Percentiles rank a stretch among this genome's conserved stretches.
Evolutionary conservation across 2,888 invertebrate genomes (phyloP).

Genomic region (Trisateles emortualis): DNA sequence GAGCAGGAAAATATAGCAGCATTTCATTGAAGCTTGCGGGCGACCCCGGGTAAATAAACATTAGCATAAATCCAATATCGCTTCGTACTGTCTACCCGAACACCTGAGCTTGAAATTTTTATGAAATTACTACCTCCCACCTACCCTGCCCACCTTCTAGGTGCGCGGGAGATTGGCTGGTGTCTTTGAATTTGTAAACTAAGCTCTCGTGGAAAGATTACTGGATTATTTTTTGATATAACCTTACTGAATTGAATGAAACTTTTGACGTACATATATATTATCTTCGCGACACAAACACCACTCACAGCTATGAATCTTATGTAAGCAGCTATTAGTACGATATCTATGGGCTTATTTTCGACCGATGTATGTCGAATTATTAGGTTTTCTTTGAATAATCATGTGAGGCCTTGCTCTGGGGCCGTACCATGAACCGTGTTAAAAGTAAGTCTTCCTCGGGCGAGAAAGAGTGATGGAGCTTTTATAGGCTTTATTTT

Average conservation of each 20-base stretch:
- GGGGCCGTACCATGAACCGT: too few species aligned
- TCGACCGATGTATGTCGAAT: conserved; percentile 14
- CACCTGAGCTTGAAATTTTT: conserved; percentile 67
- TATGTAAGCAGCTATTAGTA: conserved; percentile 23
- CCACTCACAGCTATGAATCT: conserved; percentile 8
- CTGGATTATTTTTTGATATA: conserved; percentile 1
- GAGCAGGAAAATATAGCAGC: conserved; percentile 31
- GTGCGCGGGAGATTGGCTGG: conserved; percentile 4
- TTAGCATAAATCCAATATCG: conserved; percentile 84
- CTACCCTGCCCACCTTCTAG: too few species aligned
- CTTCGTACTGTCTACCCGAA: conserved; percentile 45
- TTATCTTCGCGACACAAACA: not conserved
- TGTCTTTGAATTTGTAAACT: conserved; percentile 11
- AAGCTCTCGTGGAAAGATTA: not conserved
- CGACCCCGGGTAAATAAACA: conserved; percentile 64
- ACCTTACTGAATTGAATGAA: not conserved
- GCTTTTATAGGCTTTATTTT: too few species aligned
- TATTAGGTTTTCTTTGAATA: conserved; percentile 22
- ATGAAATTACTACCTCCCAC: conserved; percentile 50
- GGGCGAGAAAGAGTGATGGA: too few species aligned
- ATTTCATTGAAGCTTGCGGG: conserved; percentile 18
- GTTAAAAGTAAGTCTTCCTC: too few species aligned
- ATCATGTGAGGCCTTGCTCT: not conserved
- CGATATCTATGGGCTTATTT: conserved; percentile 32
- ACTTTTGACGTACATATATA: not conserved